These are phyloP conservation scores for Halocynthia roretzi DNA, from an alignment of 23 tunicate species.

Conservation along the genomic window DNA sequence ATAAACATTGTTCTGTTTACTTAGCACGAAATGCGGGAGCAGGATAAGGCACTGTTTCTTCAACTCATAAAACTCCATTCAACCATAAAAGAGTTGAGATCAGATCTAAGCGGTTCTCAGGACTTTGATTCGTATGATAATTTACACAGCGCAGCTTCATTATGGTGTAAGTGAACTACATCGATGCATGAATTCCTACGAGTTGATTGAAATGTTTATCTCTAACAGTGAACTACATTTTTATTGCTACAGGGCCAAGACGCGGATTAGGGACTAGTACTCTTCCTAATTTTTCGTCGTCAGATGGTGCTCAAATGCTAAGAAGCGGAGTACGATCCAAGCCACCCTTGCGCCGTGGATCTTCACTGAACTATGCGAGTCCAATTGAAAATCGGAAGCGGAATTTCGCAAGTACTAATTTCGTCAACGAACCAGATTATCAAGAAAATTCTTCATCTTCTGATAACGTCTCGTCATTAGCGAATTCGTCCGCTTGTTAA, in stretches of 20 bases:
- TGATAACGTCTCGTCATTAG: too few species aligned
- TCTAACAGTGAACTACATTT: not conserved
- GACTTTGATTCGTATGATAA: conserved; percentile 65
- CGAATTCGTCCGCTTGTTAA: too few species aligned
- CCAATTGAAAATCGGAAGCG: too few species aligned
- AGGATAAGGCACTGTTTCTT: conserved; percentile 83
- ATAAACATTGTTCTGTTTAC: conserved; percentile 7
- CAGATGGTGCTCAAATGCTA: conserved; percentile 80
- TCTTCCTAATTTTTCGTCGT: conserved; percentile 79
- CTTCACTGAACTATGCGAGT: conserved; percentile 45
- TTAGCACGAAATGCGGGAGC: conserved; percentile 94
- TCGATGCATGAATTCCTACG: not conserved
- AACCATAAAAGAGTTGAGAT: conserved; percentile 68
- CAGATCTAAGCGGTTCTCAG: conserved; percentile 44
- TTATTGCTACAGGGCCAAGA: conserved; percentile 56
- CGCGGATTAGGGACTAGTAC: conserved; percentile 29
- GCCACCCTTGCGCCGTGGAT: conserved; percentile 49
- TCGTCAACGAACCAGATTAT: too few species aligned
- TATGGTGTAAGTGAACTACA: conserved; percentile 70
- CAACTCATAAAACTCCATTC: conserved; percentile 77
- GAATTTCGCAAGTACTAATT: too few species aligned
- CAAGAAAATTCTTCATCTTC: too few species aligned
- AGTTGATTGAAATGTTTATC: not conserved
- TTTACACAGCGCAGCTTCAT: conserved; percentile 44
- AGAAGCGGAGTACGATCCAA: conserved; percentile 12